Percentiles rank a stretch among this genome's conserved stretches.
Evolutionary conservation across 2,888 invertebrate genomes (phyloP).

Genomic region (Polia nebulosa): DNA sequence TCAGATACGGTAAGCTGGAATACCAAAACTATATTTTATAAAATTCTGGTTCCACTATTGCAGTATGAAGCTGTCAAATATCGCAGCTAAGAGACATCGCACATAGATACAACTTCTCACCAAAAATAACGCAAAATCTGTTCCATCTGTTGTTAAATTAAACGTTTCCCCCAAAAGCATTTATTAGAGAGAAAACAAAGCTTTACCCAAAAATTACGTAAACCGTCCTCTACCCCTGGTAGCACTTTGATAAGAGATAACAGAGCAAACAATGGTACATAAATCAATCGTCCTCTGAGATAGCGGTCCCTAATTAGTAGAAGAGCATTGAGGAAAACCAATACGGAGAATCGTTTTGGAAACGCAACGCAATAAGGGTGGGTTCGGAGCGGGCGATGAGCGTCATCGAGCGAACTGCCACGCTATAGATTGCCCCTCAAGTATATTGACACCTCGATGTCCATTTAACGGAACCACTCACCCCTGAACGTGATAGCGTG

Average conservation of each 20-base stretch:
- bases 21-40: slow-evolving; percentile 13
- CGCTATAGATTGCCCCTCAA: slow-evolving; percentile 68
- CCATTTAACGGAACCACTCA: slow-evolving; percentile 72
- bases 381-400: slow-evolving; percentile 52
- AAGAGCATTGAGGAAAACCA: slow-evolving; percentile 61
- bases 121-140: slow-evolving; percentile 7
- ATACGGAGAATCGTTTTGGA: slow-evolving; percentile 63
- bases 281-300: slow-evolving; percentile 61
- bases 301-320: slow-evolving; percentile 62
- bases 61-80: neutral
- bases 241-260: slow-evolving; percentile 60
- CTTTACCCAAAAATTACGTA: slow-evolving; percentile 56
- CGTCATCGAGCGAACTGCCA: slow-evolving; percentile 63
- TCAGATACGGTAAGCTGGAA: slow-evolving; percentile 16
- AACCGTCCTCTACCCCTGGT: slow-evolving; percentile 42
- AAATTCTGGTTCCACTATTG: neutral
- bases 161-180: slow-evolving; percentile 51
- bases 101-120: neutral
- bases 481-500: slow-evolving; percentile 69
- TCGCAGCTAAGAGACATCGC: neutral
- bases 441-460: slow-evolving; percentile 67
- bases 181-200: slow-evolving; percentile 55
- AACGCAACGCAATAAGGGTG: slow-evolving; percentile 68
- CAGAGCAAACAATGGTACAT: slow-evolving; percentile 61
- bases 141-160: slow-evolving; percentile 30